Evolutionary conservation across 2,113 vertebrate species (phyloP).

Genomic region (Psilopsiagon aurifrons): DNA sequence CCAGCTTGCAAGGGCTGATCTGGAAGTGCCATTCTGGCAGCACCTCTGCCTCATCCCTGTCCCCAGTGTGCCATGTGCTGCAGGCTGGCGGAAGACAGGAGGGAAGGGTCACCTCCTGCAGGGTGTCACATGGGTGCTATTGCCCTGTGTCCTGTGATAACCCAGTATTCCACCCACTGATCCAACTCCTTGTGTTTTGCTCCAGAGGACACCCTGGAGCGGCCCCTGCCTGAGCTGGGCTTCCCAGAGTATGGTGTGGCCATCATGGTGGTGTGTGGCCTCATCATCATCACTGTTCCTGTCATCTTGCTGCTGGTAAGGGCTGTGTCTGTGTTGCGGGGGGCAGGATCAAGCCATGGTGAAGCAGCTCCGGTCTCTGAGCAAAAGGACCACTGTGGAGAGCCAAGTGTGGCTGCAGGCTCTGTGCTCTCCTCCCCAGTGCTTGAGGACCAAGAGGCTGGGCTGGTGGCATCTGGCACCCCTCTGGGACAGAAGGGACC

Average conservation of each 20-base stretch:
- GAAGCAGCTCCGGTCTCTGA: neutral
- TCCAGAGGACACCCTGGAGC: conserved; percentile 46
- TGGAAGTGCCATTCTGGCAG: no score
- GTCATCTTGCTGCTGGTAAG: conserved; percentile 8
- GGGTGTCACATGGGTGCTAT: no score
- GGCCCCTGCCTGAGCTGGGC: fast-evolving
- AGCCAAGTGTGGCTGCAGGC: neutral
- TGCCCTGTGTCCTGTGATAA: neutral
- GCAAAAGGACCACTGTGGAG: neutral
- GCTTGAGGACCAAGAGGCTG: neutral
- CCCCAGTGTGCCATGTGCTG: neutral
- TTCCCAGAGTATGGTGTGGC: conserved; percentile 18
- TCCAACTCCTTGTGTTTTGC: neutral
- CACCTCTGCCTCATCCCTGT: neutral
- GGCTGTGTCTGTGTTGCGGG: no score
- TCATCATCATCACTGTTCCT: neutral
- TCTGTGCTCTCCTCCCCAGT: neutral
- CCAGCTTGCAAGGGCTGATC: neutral
- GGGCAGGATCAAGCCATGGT: neutral
- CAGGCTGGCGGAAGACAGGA: neutral
- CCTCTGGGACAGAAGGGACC: neutral
- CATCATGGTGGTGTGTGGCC: neutral
- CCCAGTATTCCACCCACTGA: neutral
- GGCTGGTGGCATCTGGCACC: neutral
- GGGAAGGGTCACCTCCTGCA: neutral